Conservation (phyloP, 2,888 invertebrate genomes). For the Cantharis lateralis region DNA sequence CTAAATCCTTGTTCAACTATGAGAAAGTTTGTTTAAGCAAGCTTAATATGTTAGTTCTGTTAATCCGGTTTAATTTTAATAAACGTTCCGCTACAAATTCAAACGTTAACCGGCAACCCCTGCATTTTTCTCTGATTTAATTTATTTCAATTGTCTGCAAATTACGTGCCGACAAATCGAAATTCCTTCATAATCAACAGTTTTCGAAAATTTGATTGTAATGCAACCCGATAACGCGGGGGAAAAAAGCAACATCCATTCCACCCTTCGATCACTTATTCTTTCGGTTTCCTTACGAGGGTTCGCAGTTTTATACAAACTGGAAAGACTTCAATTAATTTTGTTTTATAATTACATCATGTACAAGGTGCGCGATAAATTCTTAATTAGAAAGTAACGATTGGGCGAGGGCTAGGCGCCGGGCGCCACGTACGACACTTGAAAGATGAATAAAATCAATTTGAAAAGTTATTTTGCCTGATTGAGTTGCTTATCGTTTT, state of each 20-base stretch:
- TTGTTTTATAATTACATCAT: not conserved
- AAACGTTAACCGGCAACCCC: not conserved
- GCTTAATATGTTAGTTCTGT: not conserved
- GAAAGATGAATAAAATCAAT: not conserved
- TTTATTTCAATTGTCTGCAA: not conserved
- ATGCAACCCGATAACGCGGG: not conserved
- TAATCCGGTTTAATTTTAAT: not conserved
- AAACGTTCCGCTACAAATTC: not conserved
- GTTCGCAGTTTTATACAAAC: not conserved
- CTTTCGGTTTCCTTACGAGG: not conserved
- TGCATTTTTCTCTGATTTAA: not conserved
- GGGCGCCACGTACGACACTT: not conserved
- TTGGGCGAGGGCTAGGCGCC: not conserved
- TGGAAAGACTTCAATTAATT: not conserved
- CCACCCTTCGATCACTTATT: not conserved
- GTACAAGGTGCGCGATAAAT: not conserved
- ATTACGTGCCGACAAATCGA: not conserved
- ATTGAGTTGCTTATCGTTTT: not conserved
- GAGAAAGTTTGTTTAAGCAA: conserved; percentile 11
- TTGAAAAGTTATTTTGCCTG: not conserved
- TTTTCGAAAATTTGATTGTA: not conserved
- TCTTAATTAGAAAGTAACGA: not conserved
- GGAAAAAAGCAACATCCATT: not conserved
- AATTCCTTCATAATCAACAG: not conserved
- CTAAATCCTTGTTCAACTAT: conserved; percentile 18